Evolutionary conservation across 2,888 invertebrate genomes (phyloP).

Genomic region (Agrotis exclamationis): DNA sequence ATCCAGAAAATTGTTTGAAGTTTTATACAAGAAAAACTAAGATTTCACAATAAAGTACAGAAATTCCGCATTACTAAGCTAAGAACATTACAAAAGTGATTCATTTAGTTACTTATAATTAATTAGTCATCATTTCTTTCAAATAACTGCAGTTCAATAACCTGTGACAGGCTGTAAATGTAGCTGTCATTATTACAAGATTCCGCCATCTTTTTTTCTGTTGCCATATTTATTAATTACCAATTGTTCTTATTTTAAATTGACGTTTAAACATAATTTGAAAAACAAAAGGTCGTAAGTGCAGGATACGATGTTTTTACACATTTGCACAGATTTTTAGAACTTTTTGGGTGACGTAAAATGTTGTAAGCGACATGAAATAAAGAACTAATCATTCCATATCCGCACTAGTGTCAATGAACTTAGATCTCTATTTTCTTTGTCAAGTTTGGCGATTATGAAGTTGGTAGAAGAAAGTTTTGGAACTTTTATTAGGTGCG

Average conservation of each 20-base stretch:
- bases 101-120: conserved; percentile 60
- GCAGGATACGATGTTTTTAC: background rate
- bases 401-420: background rate
- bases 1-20: conserved; percentile 3
- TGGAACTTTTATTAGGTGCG: background rate
- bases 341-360: background rate
- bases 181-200: conserved; percentile 37
- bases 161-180: conserved; percentile 49
- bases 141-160: conserved; percentile 56
- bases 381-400: conserved; percentile 6
- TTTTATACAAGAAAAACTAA: background rate
- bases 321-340: background rate
- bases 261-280: background rate
- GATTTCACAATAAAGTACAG: conserved; percentile 35
- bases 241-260: background rate
- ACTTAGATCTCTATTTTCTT: conserved; percentile 13
- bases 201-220: conserved; percentile 49
- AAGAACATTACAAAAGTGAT: conserved; percentile 48
- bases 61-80: conserved; percentile 38
- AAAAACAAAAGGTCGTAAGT: background rate
- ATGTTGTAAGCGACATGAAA: background rate
- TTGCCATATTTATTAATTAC: too few species aligned
- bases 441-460: conserved; percentile 11
- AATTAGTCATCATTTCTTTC: conserved; percentile 64
- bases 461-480: conserved; percentile 2